A percentile compares a stretch with the other conserved stretches of the same genome.
These are phyloP conservation scores for Harlomillsia oculata DNA, from an alignment of 1,140 invertebrate genomes.

Conservation along the genomic window DNA sequence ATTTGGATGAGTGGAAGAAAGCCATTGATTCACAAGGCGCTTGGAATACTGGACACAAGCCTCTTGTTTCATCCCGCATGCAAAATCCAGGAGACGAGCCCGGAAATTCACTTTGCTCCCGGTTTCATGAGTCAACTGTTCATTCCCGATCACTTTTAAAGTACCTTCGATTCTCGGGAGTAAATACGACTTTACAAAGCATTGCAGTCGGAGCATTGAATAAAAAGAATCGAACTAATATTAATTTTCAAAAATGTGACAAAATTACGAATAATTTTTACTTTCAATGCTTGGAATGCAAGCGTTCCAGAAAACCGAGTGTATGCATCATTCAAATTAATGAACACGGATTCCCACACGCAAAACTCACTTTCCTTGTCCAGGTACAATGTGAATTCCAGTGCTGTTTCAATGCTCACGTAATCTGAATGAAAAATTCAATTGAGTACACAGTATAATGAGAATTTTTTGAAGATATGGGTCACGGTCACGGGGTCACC, in stretches of 20 bases:
- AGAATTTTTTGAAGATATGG: too few species aligned
- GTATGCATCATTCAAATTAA: too few species aligned
- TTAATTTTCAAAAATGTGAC: too few species aligned
- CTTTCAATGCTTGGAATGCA: too few species aligned
- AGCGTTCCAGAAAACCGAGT: too few species aligned
- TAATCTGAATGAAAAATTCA: too few species aligned
- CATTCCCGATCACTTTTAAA: conserved; percentile 13
- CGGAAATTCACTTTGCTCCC: conserved; percentile 6
- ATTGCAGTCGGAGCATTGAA: neutral
- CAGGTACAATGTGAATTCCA: conserved; percentile 55
- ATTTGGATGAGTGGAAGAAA: neutral
- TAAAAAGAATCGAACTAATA: too few species aligned
- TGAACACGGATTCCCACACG: conserved; percentile 45
- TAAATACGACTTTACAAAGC: conserved; percentile 18
- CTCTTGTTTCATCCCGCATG: conserved; percentile 9
- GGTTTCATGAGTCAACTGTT: conserved; percentile 9
- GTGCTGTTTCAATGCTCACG: conserved; percentile 38
- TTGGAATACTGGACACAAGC: conserved; percentile 13
- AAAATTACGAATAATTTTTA: too few species aligned
- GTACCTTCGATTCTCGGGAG: conserved; percentile 13
- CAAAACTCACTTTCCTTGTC: conserved; percentile 48
- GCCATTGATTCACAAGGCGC: conserved; percentile 7
- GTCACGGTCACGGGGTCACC: too few species aligned
- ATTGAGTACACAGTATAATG: too few species aligned
- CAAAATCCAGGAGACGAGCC: conserved; percentile 17